Base-by-base conservation (phyloP, 2,888 invertebrate species). In the Dasypolia templi region DNA sequence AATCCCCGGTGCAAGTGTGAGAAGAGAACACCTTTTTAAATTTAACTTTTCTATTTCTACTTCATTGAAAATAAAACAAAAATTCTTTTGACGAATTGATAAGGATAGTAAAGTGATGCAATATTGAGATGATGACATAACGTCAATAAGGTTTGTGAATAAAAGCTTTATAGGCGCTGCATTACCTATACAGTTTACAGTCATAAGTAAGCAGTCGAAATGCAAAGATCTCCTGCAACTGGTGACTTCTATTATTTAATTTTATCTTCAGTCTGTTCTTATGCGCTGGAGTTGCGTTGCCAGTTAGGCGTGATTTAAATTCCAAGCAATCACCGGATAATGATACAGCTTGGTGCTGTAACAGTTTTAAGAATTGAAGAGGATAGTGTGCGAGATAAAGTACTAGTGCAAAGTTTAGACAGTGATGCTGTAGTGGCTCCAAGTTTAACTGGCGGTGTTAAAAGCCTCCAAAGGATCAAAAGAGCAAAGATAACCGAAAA, bases 31-130 rank as follows among this genome's bases (percentile, higher is more conserved):
- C n/a, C n/a, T n/a, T n/a, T n/a, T n/a, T n/a, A n/a, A n/a, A n/a
- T n/a, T n/a, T n/a, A n/a, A n/a, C n/a, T n/a, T n/a, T n/a, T n/a
- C n/a, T n/a, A n/a, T n/a, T n/a, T n/a, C n/a, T n/a, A n/a, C n/a
- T n/a, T n/a, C n/a, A n/a, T n/a, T n/a, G n/a, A n/a, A n/a, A n/a
- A n/a, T n/a, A n/a, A n/a, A n/a, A n/a, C n/a, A n/a, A n/a, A n/a
- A n/a, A n/a, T n/a, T n/a, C n/a, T n/a, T n/a, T n/a, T n/a, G n/a
- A n/a, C n/a, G n/a, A n/a, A n/a, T n/a, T n/a, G n/a, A n/a, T n/a
- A n/a, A n/a, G 17, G 5, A 32, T 9, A n/a, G n/a, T 42, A 46
- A 73, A 14, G 44, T 77, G 77, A 64, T 9, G 79, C 77, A 77
- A 73, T n/a, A 26, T 79, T 53, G 14, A 1, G 3, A 79, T 53